These are phyloP conservation scores for Ernsta delagoae DNA, from an alignment of 2,888 invertebrate species.

Conservation along the genomic window DNA sequence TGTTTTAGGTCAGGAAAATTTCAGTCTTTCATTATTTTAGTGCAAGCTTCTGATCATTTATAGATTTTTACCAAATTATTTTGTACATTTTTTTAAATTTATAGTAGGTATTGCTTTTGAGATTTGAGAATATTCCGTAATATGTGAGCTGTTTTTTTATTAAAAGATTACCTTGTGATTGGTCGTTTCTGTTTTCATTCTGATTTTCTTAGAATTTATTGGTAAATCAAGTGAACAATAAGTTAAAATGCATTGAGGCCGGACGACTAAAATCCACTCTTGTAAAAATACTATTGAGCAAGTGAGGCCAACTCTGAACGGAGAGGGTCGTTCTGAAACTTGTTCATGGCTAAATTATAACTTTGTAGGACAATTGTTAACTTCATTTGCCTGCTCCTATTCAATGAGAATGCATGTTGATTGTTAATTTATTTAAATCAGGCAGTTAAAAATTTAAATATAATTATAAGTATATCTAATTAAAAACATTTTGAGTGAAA, in stretches of 20 bases:
- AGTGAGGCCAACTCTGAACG: slow-evolving; percentile 39
- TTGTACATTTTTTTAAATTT: too few species aligned
- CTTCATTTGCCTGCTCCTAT: slow-evolving; percentile 14
- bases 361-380: slow-evolving; percentile 25
- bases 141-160: too few species aligned
- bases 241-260: too few species aligned
- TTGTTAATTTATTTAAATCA: background rate
- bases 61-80: too few species aligned
- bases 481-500: too few species aligned
- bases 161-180: background rate
- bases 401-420: slow-evolving; percentile 5
- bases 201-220: background rate
- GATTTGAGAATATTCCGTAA: too few species aligned
- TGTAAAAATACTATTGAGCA: background rate
- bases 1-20: too few species aligned
- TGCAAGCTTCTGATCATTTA: too few species aligned
- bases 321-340: slow-evolving; percentile 49
- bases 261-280: background rate
- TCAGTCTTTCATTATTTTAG: too few species aligned
- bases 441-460: background rate
- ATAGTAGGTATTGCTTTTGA: too few species aligned
- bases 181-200: background rate
- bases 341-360: slow-evolving; percentile 55
- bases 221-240: background rate
- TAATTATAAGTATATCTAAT: too few species aligned